phyloP scores from a whole-genome alignment of 2,888 invertebrate species.

The Mesoligia furuncula region DNA sequence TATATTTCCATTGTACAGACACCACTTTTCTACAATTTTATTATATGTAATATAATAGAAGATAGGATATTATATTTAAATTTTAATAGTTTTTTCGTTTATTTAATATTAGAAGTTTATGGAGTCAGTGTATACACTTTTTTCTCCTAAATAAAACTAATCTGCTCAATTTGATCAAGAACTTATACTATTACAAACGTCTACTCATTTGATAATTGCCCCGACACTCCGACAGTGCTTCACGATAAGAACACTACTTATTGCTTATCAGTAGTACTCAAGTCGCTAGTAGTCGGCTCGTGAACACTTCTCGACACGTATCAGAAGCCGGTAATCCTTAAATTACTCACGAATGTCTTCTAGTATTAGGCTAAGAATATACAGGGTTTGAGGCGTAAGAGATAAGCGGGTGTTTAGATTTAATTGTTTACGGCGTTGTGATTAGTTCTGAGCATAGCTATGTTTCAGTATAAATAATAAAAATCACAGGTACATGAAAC shows the following conservation, averaged over 20 bases:
- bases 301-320: slow-evolving; percentile 17
- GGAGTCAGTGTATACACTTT: no score
- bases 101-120: no score
- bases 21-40: no score
- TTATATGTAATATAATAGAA: no score
- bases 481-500: no score
- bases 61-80: no score
- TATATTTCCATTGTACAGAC: no score
- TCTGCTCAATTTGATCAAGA: neutral
- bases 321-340: slow-evolving; percentile 37
- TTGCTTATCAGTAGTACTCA: neutral
- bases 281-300: neutral
- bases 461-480: neutral
- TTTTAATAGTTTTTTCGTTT: no score
- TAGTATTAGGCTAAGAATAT: slow-evolving; percentile 11
- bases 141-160: no score
- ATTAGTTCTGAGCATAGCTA: neutral
- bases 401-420: slow-evolving; percentile 11
- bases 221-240: no score
- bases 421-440: neutral
- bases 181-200: no score
- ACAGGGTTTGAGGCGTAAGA: slow-evolving; percentile 11
- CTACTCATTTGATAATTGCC: neutral
- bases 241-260: neutral
- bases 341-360: slow-evolving; percentile 43